Conservation (phyloP, 2,113 vertebrate genomes). For the Eurystomus gularis region DNA sequence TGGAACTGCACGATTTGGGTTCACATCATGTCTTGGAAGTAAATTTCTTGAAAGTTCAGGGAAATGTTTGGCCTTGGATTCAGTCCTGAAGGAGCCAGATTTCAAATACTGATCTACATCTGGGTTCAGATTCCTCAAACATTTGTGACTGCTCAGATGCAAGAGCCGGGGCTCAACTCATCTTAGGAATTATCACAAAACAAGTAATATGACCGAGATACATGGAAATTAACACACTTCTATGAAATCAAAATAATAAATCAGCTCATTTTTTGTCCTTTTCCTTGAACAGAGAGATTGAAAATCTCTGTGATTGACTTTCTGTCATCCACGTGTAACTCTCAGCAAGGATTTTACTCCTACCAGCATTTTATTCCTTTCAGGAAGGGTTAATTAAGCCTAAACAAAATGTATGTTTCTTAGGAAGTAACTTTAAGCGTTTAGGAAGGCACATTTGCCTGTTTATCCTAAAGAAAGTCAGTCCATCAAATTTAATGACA, state of each 20-base stretch:
- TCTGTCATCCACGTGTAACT: not conserved
- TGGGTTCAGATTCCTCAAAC: not conserved
- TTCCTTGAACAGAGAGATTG: not conserved
- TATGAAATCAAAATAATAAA: not conserved
- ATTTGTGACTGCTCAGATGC: not conserved
- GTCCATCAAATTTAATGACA: slow-evolving; percentile 49
- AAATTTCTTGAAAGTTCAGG: not conserved
- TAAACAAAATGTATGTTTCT: slow-evolving; percentile 25
- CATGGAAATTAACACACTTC: not conserved
- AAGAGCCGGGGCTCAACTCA: not conserved
- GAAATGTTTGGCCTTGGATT: not conserved
- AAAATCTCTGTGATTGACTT: not conserved
- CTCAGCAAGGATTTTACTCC: not conserved
- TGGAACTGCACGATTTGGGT: not conserved
- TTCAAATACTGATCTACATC: not conserved
- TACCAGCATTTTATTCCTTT: not conserved
- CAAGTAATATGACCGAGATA: not conserved
- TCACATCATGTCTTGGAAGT: not conserved
- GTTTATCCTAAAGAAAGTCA: slow-evolving; percentile 52
- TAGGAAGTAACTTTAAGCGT: slow-evolving; percentile 36
- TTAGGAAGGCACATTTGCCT: slow-evolving; percentile 43
- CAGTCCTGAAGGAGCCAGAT: not conserved
- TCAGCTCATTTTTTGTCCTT: not conserved
- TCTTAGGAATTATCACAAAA: not conserved
- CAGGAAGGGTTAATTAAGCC: not conserved